Evolutionary conservation across 2,113 vertebrate genomes (phyloP), one percentile per base, ranked within the genome.

Genomic region (Picathartes gymnocephalus): DNA sequence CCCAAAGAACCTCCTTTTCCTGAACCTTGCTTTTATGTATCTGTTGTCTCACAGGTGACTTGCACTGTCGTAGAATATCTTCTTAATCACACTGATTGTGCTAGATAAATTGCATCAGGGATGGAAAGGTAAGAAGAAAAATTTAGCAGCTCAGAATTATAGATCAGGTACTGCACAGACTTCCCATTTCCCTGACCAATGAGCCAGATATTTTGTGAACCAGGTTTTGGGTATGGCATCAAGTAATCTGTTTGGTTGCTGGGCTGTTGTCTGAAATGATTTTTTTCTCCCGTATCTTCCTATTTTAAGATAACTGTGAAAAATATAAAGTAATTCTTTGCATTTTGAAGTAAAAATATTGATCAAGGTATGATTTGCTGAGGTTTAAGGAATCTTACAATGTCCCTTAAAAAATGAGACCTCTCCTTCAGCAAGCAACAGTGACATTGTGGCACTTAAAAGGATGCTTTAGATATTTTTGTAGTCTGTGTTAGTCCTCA

Each of bases 141-240:
- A 96, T 70, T 70, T 45, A 88, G 31, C 65, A 57, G 64, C 65
- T 78, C 57, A 73, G 78, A 95, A 96, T 93, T 92, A 86, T 92
- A 86, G 81, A 94, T 94, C 83, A 90, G 70, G 11, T 50, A 58
- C 33, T 81, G 19, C 31, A 56, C 39, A 93, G 88, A n/a, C 53
- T 94, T 95, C 47, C 76, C 33, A 90, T 95, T 95, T 97, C 88
- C 77, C 90, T 83, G 85, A 58, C 45, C 90, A 93, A 22, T 83
- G 93, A 94, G 50, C 54, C 87, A 91, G 65, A 90, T 88, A 92
- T 84, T 95, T 72, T 92, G 51, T 89, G 84, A 86, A 61, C 86
- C 88, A 92, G 54, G 31, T 80, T 88, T 88, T 93, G 84, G 58
- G 65, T 53, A 50, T 73, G 54, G 47, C 71, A 64, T 48, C 5